phyloP scores from a whole-genome alignment of 2,797 vertebrate genomes.

The Cyclopterus lumpus region DNA sequence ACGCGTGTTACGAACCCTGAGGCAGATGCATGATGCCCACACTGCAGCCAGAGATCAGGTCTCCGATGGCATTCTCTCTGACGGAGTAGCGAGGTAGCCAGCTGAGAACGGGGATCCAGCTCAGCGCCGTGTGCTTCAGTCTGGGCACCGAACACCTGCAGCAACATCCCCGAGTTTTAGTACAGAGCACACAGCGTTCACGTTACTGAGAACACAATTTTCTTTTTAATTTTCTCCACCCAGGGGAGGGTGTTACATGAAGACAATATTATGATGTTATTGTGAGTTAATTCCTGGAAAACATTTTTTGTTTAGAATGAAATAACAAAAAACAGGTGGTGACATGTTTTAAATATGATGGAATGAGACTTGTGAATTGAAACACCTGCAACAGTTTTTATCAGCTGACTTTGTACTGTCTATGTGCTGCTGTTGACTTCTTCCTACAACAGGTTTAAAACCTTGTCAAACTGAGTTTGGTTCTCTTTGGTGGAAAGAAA shows the following conservation, averaged over 20 bases:
- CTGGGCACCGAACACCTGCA: conserved; percentile 77
- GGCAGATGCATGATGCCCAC: conserved; percentile 97
- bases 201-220: neutral
- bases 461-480: neutral
- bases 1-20: conserved; percentile 84
- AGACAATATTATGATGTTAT: too few species aligned
- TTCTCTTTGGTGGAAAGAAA: neutral
- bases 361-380: conserved; percentile 36
- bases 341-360: neutral
- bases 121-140: conserved; percentile 61
- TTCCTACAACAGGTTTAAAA: neutral
- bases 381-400: conserved; percentile 49
- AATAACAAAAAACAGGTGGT: too few species aligned
- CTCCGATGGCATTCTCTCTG: conserved; percentile 89
- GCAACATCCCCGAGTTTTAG: conserved; percentile 12
- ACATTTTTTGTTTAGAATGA: neutral
- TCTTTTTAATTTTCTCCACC: neutral
- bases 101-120: conserved; percentile 83
- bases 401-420: conserved; percentile 43
- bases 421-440: neutral
- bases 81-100: conserved; percentile 92
- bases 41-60: conserved; percentile 90
- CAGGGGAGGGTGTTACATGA: neutral
- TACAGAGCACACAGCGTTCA: neutral
- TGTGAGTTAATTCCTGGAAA: neutral